Evolutionary conservation across 2,888 invertebrate genomes (phyloP).

Genomic region (Malthinus flaveolus): DNA sequence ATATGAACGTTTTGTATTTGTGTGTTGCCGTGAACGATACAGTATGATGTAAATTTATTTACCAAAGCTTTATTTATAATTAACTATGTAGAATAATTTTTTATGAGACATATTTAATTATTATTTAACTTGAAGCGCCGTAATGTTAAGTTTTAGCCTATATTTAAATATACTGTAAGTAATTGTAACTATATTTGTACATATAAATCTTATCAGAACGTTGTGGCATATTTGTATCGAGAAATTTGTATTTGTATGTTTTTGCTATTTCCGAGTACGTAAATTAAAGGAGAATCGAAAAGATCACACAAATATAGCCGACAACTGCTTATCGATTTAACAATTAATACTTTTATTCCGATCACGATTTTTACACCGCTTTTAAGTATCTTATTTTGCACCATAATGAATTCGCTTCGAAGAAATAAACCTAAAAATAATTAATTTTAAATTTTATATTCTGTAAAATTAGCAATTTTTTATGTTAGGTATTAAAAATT

Average conservation of each 20-base stretch:
- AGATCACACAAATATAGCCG: too few species aligned
- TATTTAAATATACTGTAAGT: constrained; percentile 26
- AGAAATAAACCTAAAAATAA: constrained; percentile 1
- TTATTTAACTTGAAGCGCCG: background rate
- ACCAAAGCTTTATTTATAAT: constrained; percentile 53
- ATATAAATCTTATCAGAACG: constrained; percentile 9
- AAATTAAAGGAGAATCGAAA: too few species aligned
- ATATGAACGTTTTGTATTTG: constrained; percentile 21
- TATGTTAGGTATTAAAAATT: constrained; percentile 17
- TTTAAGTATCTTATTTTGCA: background rate
- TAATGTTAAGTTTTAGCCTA: constrained; percentile 2
- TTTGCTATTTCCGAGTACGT: background rate
- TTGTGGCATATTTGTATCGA: too few species aligned
- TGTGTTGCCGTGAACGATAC: constrained; percentile 37
- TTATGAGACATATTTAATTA: background rate
- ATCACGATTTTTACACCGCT: too few species aligned
- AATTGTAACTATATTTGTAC: constrained; percentile 36
- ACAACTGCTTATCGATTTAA: too few species aligned
- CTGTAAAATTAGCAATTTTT: constrained; percentile 3
- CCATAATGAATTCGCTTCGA: background rate
- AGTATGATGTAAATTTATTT: constrained; percentile 37
- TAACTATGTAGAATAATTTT: constrained; percentile 5
- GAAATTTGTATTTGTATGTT: background rate
- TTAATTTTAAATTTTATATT: constrained; percentile 1
- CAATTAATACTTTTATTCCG: too few species aligned